A percentile compares a stretch with the other conserved stretches of the same genome.
Conservation (phyloP, 1,140 invertebrate species). For the Zaprionus vittiger region DNA sequence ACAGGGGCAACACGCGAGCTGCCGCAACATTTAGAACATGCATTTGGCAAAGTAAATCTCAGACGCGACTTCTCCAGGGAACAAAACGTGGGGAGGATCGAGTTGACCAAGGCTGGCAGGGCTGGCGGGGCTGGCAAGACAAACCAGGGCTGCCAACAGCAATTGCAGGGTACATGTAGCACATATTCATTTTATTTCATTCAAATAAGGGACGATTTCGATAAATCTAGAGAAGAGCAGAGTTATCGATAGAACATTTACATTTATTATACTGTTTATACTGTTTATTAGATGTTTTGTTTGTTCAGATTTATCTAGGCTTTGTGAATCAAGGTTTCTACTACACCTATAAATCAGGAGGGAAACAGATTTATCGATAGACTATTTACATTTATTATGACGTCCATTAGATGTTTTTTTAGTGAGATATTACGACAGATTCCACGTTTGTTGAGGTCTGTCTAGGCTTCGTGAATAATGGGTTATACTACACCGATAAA, state of each 20-base stretch:
- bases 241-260: not conserved
- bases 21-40: constrained; percentile 66
- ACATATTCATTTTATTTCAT: not conserved
- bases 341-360: not conserved
- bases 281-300: no score
- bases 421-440: no score
- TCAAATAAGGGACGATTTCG: not conserved
- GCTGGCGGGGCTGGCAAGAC: not conserved
- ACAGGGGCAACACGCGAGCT: constrained; percentile 33
- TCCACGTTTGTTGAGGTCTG: no score
- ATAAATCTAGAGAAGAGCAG: not conserved
- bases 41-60: constrained; percentile 74
- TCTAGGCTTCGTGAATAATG: no score
- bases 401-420: no score
- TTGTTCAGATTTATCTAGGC: no score
- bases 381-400: no score
- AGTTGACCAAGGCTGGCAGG: constrained; percentile 1
- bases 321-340: no score
- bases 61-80: constrained; percentile 60
- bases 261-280: no score
- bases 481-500: no score
- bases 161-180: not conserved
- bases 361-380: not conserved
- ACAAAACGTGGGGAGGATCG: not conserved
- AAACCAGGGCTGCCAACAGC: constrained; percentile 1